Evolutionary conservation across 2,797 vertebrate genomes (phyloP).

Genomic region (Peromyscus attwateri): DNA sequence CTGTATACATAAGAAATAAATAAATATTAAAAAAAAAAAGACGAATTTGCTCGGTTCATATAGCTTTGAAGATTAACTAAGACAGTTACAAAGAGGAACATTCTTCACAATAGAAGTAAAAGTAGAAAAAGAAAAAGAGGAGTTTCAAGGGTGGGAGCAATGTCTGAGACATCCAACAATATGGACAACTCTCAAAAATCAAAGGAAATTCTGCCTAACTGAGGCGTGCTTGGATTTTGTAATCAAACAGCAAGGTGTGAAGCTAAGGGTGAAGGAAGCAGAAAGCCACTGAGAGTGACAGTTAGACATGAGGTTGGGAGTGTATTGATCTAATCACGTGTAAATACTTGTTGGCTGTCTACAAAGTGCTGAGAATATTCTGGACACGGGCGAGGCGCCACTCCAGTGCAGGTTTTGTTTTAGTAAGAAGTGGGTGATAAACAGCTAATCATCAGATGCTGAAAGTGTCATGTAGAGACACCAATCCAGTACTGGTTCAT

Average conservation of each 20-base stretch:
- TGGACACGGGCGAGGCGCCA: not conserved
- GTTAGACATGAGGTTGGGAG: not conserved
- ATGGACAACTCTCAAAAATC: not conserved
- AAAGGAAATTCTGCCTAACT: not conserved
- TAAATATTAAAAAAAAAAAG: no score
- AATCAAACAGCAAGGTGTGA: not conserved
- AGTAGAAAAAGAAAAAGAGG: not conserved
- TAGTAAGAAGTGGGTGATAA: not conserved
- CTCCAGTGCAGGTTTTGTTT: not conserved
- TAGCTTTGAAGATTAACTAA: not conserved
- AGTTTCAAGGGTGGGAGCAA: not conserved
- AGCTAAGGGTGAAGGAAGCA: not conserved
- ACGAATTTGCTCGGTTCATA: not conserved
- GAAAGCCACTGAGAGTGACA: not conserved
- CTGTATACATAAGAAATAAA: no score
- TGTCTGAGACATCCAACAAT: not conserved
- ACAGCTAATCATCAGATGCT: not conserved
- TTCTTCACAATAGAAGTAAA: conserved; percentile 19
- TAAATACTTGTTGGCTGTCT: not conserved
- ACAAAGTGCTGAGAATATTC: not conserved
- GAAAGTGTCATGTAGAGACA: not conserved
- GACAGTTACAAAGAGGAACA: not conserved
- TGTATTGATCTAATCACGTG: not conserved
- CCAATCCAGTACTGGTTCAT: not conserved
- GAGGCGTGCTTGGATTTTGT: not conserved